phyloP scores from a whole-genome alignment of 2,888 invertebrate genomes.

The Thera obeliscata region DNA sequence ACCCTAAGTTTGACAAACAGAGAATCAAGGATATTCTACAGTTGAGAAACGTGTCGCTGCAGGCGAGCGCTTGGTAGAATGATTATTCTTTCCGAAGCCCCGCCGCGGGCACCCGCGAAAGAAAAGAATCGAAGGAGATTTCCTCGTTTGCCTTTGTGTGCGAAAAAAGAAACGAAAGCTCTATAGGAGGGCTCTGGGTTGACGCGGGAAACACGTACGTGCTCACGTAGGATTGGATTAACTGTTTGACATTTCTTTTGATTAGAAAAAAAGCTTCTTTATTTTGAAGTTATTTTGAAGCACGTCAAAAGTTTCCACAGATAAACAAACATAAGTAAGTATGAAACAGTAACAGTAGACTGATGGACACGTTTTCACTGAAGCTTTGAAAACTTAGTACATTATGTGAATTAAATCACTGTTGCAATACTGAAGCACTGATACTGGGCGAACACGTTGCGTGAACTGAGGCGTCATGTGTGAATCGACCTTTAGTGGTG shows the following conservation, averaged over 20 bases:
- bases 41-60: conserved; percentile 29
- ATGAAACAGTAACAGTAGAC: no score
- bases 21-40: conserved; percentile 25
- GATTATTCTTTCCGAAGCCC: conserved; percentile 32
- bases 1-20: conserved; percentile 18
- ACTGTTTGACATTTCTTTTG: conserved; percentile 6
- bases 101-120: conserved; percentile 41
- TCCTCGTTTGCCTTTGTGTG: conserved; percentile 32
- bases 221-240: conserved; percentile 13
- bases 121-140: conserved; percentile 22
- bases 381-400: no score
- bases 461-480: no score
- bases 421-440: no score
- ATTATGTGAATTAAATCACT: no score
- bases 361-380: no score
- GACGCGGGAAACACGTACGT: conserved; percentile 28
- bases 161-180: conserved; percentile 26
- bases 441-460: no score
- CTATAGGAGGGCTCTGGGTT: conserved; percentile 1
- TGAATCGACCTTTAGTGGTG: no score
- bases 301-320: no score
- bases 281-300: no score
- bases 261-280: background rate
- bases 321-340: no score
- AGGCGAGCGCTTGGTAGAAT: conserved; percentile 39